A percentile compares a stretch with the other conserved stretches of the same genome.
Evolutionary conservation across 2,113 vertebrate genomes (phyloP).

Genomic region (Ciconia stormi): DNA sequence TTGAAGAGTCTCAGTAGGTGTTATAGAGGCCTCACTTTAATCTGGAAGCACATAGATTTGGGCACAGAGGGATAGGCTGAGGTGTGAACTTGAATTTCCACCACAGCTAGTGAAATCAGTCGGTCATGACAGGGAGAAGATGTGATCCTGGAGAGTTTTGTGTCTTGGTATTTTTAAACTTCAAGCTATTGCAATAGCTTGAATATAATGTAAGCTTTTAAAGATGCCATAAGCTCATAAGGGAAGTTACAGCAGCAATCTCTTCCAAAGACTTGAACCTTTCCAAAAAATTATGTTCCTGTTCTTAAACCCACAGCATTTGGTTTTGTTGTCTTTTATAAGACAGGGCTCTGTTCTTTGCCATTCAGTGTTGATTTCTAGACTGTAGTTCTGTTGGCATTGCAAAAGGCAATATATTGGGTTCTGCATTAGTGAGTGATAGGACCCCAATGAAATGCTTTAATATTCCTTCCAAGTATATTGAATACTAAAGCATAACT

Average conservation of each 20-base stretch:
- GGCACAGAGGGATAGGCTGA: background rate
- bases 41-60: background rate
- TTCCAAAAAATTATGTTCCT: background rate
- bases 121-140: background rate
- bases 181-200: background rate
- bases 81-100: constrained; percentile 25
- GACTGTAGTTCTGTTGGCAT: background rate
- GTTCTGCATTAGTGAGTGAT: background rate
- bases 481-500: background rate
- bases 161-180: constrained; percentile 13
- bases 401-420: background rate
- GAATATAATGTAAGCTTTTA: background rate
- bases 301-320: background rate
- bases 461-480: background rate
- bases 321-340: background rate
- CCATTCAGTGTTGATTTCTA: background rate
- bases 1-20: background rate
- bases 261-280: background rate
- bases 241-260: background rate
- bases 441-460: background rate
- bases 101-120: background rate
- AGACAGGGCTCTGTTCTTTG: background rate
- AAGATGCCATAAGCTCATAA: background rate
- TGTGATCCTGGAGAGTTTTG: background rate
- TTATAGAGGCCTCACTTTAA: background rate